Evolutionary conservation across 2,113 vertebrate species (phyloP).

Genomic region (Electrona antarctica): DNA sequence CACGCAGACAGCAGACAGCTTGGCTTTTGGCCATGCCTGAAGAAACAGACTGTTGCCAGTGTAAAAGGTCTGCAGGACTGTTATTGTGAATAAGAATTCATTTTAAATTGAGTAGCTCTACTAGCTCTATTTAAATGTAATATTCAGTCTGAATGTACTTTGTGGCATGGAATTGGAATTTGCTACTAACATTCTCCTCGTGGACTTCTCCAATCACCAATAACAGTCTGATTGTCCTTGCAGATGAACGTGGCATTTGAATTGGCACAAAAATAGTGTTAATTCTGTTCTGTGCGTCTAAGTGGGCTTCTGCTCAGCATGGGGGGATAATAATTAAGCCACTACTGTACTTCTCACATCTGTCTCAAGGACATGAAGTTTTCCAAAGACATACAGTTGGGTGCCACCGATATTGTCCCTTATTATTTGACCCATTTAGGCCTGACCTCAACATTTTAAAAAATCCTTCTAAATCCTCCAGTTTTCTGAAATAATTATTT

Average conservation of each 20-base stretch:
- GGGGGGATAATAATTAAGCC: slow-evolving; percentile 70
- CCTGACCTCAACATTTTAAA: too few relatives aligned
- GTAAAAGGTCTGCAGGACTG: neutral
- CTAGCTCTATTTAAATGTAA: too few relatives aligned
- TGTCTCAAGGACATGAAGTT: slow-evolving; percentile 35
- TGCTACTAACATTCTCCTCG: neutral
- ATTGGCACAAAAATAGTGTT: slow-evolving; percentile 47
- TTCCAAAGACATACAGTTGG: slow-evolving; percentile 46
- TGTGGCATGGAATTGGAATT: neutral
- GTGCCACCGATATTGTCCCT: too few relatives aligned
- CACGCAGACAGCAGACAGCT: too few relatives aligned
- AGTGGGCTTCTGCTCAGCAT: slow-evolving; percentile 27
- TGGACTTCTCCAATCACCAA: slow-evolving; percentile 22
- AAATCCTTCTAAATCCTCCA: too few relatives aligned
- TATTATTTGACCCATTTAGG: too few relatives aligned
- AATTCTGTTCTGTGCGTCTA: slow-evolving; percentile 29
- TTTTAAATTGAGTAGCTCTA: neutral
- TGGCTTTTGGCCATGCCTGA: too few relatives aligned
- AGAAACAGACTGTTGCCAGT: too few relatives aligned
- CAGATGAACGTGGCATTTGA: slow-evolving; percentile 48
- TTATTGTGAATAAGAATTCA: neutral
- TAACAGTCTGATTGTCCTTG: slow-evolving; percentile 24
- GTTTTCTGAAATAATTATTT: too few relatives aligned
- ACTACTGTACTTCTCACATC: slow-evolving; percentile 45
- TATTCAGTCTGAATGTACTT: too few relatives aligned